Evolutionary conservation across 1,140 invertebrate genomes (phyloP).

Genomic region (Drosophila ogumai): DNA sequence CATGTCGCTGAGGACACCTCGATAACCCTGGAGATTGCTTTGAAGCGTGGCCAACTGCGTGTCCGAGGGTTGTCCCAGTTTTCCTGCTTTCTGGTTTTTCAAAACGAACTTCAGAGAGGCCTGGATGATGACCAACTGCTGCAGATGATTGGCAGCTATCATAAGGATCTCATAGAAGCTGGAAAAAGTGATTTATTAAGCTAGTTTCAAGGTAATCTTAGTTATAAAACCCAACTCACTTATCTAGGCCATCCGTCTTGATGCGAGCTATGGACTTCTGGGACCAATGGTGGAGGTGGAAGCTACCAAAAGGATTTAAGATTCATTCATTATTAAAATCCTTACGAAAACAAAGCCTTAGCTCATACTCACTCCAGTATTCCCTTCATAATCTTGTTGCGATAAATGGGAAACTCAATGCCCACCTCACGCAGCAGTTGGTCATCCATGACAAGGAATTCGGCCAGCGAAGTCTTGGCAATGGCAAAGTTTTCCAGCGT

Average conservation of each 20-base stretch:
- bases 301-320: conserved; percentile 32
- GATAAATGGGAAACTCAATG: conserved; percentile 83
- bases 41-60: conserved; percentile 48
- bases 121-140: conserved; percentile 76
- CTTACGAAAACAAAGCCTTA: conserved; percentile 10
- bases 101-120: conserved; percentile 67
- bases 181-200: neutral
- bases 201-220: no score
- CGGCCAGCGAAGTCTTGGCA: conserved; percentile 75
- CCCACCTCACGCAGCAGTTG: conserved; percentile 76
- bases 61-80: conserved; percentile 50
- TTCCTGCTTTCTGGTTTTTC: conserved; percentile 37
- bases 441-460: conserved; percentile 85
- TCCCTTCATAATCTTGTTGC: conserved; percentile 84
- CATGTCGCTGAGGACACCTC: conserved; percentile 53
- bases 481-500: conserved; percentile 81
- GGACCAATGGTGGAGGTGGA: conserved; percentile 81
- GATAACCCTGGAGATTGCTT: conserved; percentile 55
- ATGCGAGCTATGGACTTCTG: conserved; percentile 69
- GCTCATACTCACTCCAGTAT: conserved; percentile 79
- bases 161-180: conserved; percentile 83
- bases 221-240: conserved; percentile 39
- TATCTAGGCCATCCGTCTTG: conserved; percentile 61
- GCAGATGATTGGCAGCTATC: conserved; percentile 78
- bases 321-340: neutral